Conservation (phyloP, 1,140 invertebrate species). For the Dysdera silvatica region DNA sequence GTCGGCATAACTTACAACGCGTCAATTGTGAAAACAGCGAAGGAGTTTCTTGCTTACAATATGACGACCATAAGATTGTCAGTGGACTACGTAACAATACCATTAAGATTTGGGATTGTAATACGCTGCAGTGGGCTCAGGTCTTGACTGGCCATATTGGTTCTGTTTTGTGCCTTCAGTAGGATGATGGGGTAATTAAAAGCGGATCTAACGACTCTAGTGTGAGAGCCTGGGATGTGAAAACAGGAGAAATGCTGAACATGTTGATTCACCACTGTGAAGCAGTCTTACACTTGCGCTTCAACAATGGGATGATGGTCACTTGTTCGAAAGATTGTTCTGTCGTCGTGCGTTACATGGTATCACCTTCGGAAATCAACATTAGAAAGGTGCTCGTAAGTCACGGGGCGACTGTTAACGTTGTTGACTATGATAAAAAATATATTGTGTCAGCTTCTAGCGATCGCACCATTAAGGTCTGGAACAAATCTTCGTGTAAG, state of each 20-base stretch:
- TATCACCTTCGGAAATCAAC: constrained; percentile 91
- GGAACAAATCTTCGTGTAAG: constrained; percentile 96
- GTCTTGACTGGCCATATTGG: constrained; percentile 94
- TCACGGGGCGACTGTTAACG: constrained; percentile 97
- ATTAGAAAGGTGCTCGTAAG: constrained; percentile 89
- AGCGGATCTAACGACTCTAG: constrained; percentile 97
- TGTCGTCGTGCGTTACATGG: constrained; percentile 99
- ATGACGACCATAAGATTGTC: constrained; percentile 98
- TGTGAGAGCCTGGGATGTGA: constrained; percentile 59
- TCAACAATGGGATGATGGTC: constrained; percentile 99
- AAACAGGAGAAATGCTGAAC: constrained; percentile 64
- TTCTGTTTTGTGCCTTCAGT: constrained; percentile 95
- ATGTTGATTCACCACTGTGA: constrained; percentile 99
- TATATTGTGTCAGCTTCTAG: constrained; percentile 99
- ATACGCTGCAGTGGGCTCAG: constrained; percentile 75
- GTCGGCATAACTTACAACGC: constrained; percentile 86
- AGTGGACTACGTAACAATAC: constrained; percentile 98
- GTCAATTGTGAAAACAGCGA: constrained; percentile 95
- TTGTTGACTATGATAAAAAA: constrained; percentile 99
- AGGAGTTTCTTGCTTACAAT: constrained; percentile 98
- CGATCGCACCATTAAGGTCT: constrained; percentile 97
- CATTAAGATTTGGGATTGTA: constrained; percentile 96
- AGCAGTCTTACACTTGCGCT: constrained; percentile 94
- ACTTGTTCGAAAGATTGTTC: constrained; percentile 99
- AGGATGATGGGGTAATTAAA: constrained; percentile 97